Base-by-base conservation (phyloP, 2,113 vertebrate species). In the Petroica traversi region DNA sequence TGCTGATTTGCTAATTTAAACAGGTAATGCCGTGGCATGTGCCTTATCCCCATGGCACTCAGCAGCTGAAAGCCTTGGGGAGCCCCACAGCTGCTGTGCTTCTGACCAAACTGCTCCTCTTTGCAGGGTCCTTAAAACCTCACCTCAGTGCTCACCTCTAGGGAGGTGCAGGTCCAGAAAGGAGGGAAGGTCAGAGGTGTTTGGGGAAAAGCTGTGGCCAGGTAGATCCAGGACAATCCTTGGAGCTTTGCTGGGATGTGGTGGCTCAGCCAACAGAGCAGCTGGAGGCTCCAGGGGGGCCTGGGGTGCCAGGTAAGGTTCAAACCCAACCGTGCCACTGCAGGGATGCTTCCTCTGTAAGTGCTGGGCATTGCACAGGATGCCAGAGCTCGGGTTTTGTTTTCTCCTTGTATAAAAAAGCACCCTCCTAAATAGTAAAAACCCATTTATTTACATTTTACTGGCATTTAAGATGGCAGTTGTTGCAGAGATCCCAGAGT, bases 131-230 rank as follows among this genome's bases (percentile, higher is more conserved):
- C 61, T 88, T 58, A 22, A 71, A 69, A 34, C 12, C 48, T 28
- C 19, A 5, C 15, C 18, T 36, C 14, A 3, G 25, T 0, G 14
- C 2, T 31, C 26, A 64, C 49, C 7, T 67, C 5, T 0, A 2
- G 4, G 4, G 6, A 29, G 12, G 33, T 7, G 62, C 5, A 13
- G 43, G 3, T 18, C 41, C 4, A 8, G 29, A 2, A 4, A 3
- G 24, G 66, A 41, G 13, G 23, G 8, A 16, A 51, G 41, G 2
- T 11, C 0, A 4, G 57, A 46, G 31, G 9, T 31, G 34, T 31
- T 14, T 31, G 5, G 20, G 36, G 12, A 31, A 46, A 59, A 15
- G 2, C 2, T 28, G 11, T 12, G 49, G 19, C 29, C 5, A 6
- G 33, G 5, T 18, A 9, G 48, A 11, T 24, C 40, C 18, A 26